phyloP scores from a whole-genome alignment of 2,888 invertebrate genomes.

The Meiosimyza decipiens region DNA sequence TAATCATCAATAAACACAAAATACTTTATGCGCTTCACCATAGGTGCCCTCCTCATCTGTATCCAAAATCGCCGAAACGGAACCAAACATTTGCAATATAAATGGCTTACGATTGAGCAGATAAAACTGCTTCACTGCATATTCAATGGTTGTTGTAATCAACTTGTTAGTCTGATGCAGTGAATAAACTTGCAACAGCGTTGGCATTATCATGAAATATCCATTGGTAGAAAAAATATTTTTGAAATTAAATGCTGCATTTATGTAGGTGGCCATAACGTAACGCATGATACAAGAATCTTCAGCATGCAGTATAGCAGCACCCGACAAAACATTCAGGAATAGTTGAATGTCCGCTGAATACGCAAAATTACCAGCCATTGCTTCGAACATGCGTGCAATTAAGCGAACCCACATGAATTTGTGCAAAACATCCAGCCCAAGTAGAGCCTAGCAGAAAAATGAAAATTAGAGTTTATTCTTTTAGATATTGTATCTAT shows the following conservation, averaged over 20 bases:
- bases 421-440: conserved; percentile 96
- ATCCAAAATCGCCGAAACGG: conserved; percentile 95
- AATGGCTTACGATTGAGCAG: conserved; percentile 98
- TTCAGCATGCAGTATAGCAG: conserved; percentile 95
- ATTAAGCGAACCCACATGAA: conserved; percentile 98
- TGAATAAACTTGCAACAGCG: conserved; percentile 94
- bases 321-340: conserved; percentile 96
- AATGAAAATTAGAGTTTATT: background rate
- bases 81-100: conserved; percentile 98
- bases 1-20: background rate
- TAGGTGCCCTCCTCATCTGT: conserved; percentile 87
- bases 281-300: conserved; percentile 95
- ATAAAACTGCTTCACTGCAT: conserved; percentile 98
- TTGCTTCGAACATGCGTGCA: conserved; percentile 96
- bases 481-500: background rate
- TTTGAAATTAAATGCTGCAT: conserved; percentile 97
- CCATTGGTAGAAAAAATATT: conserved; percentile 98
- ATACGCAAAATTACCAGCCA: conserved; percentile 97
- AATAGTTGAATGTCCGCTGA: conserved; percentile 97
- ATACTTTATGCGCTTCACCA: conserved; percentile 91
- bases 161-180: conserved; percentile 97
- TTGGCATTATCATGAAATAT: conserved; percentile 98
- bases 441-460: conserved; percentile 77
- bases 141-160: conserved; percentile 95
- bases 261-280: conserved; percentile 97